Conservation (phyloP, 2,888 invertebrate genomes). For the Drosophila aldrichi region DNA sequence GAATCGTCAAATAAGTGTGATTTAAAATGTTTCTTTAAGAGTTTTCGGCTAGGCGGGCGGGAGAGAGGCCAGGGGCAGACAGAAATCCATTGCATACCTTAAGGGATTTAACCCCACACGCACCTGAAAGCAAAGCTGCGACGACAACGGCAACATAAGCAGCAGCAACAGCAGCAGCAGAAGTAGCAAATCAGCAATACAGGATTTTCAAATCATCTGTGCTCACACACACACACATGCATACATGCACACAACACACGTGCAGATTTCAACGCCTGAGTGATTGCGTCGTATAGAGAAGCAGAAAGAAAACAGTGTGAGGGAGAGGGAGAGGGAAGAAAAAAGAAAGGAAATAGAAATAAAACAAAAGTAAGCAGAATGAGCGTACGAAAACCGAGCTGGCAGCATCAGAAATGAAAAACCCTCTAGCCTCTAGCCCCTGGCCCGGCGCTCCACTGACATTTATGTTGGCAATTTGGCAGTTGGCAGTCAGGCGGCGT, state of each 20-base stretch:
- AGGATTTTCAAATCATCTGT: constrained; percentile 76
- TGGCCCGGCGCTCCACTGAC: constrained; percentile 67
- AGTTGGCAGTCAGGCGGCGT: constrained; percentile 74
- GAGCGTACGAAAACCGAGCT: constrained; percentile 27
- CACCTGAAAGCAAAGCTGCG: constrained; percentile 80
- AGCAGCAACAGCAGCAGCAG: constrained; percentile 19
- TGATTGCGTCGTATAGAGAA: constrained; percentile 76
- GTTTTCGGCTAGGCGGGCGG: neutral
- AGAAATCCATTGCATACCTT: constrained; percentile 75
- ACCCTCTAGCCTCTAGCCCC: constrained; percentile 67
- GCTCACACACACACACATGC: constrained; percentile 31
- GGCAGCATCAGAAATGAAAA: constrained; percentile 76
- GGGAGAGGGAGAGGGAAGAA: no score
- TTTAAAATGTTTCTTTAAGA: constrained; percentile 44
- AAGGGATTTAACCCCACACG: constrained; percentile 76
- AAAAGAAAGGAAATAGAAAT: constrained; percentile 33
- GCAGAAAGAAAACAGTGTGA: constrained; percentile 39
- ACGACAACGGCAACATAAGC: constrained; percentile 57
- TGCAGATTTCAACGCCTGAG: constrained; percentile 76
- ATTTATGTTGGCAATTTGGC: constrained; percentile 82
- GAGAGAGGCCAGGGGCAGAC: constrained; percentile 14
- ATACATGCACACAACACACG: constrained; percentile 36
- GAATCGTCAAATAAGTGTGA: constrained; percentile 22
- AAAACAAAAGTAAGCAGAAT: constrained; percentile 35
- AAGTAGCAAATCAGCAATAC: constrained; percentile 69